Conservation (phyloP, 2,113 vertebrate genomes). For the Oreotrochilus melanogaster region DNA sequence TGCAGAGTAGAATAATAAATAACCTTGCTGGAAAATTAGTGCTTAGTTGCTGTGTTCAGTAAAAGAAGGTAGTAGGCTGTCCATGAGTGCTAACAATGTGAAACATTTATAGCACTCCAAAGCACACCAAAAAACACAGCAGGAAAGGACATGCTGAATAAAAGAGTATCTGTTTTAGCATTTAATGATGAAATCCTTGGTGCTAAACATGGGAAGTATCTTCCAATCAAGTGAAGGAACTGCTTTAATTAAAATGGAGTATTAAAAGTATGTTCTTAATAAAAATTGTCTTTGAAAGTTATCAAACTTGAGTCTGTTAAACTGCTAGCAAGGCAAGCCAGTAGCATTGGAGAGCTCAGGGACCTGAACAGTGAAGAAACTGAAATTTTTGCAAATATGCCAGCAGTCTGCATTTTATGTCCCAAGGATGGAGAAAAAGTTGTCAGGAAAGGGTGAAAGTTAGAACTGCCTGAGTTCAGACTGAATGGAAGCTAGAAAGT, state of each 20-base stretch:
- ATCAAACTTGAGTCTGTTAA: not conserved
- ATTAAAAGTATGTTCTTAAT: conserved; percentile 6
- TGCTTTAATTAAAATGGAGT: not conserved
- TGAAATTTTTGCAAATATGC: not conserved
- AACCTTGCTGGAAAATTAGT: not conserved
- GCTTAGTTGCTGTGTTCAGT: not conserved
- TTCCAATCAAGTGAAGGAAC: not conserved
- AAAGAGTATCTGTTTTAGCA: not conserved
- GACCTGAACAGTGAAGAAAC: not conserved
- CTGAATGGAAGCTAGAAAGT: not conserved
- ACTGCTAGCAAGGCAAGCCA: not conserved
- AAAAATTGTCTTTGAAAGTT: not conserved
- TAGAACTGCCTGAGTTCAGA: not conserved
- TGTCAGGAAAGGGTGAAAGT: not conserved
- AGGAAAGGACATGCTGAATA: not conserved
- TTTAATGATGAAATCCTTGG: not conserved
- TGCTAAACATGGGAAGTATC: not conserved
- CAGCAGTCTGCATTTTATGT: not conserved
- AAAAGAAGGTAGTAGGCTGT: not conserved
- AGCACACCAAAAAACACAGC: not conserved
- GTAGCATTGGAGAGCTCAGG: not conserved
- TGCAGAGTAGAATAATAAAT: not conserved
- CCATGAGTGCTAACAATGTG: not conserved
- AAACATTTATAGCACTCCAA: not conserved
- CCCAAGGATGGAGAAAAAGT: not conserved